Evolutionary conservation across 2,797 vertebrate genomes (phyloP).

Genomic region (Odontamblyopus lacepedii): DNA sequence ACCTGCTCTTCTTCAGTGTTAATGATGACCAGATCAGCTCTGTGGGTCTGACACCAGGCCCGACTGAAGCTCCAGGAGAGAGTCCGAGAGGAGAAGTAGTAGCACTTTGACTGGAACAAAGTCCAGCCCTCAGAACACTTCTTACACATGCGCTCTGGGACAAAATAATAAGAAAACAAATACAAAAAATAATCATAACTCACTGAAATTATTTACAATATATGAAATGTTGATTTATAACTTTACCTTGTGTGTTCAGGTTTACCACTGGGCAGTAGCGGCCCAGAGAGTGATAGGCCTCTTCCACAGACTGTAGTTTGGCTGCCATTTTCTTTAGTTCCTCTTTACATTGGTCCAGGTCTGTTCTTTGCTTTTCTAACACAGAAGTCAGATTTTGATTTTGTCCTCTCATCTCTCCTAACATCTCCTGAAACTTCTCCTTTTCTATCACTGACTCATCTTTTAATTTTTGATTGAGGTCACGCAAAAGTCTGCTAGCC

Average conservation of each 20-base stretch:
- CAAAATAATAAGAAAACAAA: not conserved
- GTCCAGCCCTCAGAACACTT: conserved; percentile 46
- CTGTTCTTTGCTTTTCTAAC: conserved; percentile 6
- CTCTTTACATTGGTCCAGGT: conserved; percentile 7
- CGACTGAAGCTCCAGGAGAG: conserved; percentile 52
- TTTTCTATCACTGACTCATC: not conserved
- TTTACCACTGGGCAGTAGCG: conserved; percentile 50
- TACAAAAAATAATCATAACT: too few species aligned
- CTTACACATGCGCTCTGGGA: conserved; percentile 49
- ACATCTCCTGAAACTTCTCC: conserved; percentile 8
- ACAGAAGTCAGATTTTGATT: conserved; percentile 25
- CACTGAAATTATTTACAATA: too few species aligned
- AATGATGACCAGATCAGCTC: conserved; percentile 49
- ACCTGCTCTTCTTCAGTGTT: conserved; percentile 49
- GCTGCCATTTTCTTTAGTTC: conserved; percentile 12
- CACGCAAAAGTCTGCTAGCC: conserved; percentile 15
- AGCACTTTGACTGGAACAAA: conserved; percentile 48
- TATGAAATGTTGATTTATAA: not conserved
- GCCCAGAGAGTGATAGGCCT: conserved; percentile 26
- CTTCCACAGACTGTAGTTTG: not conserved
- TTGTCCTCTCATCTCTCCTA: conserved; percentile 10
- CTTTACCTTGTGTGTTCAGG: conserved; percentile 32
- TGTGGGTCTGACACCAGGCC: conserved; percentile 51
- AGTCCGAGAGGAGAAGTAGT: conserved; percentile 42
- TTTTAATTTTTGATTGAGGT: conserved; percentile 4